Percentiles rank a stretch among this genome's conserved stretches.
Evolutionary conservation across 2,888 invertebrate genomes (phyloP).

Genomic region (Drosophila nr. perissopoda): DNA sequence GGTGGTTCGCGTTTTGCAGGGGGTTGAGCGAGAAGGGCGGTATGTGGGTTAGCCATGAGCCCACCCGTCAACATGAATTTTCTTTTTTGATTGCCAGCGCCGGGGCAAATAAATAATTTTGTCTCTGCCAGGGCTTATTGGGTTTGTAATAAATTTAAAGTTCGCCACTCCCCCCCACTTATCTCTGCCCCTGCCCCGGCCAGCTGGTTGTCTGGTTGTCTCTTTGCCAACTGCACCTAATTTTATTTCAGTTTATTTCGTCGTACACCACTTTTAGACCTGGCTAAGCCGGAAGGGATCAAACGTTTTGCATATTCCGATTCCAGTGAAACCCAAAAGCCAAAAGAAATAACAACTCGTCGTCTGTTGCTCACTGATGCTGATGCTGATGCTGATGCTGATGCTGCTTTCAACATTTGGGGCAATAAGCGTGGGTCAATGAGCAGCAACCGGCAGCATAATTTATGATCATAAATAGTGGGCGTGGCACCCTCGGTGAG

Average conservation of each 20-base stretch:
- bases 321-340: constrained; percentile 30
- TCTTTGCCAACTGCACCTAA: constrained; percentile 37
- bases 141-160: constrained; percentile 70
- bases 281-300: constrained; percentile 76
- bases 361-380: constrained; percentile 1
- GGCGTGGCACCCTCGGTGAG: constrained; percentile 29
- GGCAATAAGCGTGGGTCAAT: constrained; percentile 43
- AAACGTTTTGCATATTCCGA: constrained; percentile 69
- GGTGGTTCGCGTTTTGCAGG: background rate
- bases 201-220: constrained; percentile 16
- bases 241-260: constrained; percentile 64
- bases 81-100: constrained; percentile 48
- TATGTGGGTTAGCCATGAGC: constrained; percentile 4
- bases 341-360: constrained; percentile 32
- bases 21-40: too few relatives aligned
- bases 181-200: background rate
- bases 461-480: constrained; percentile 65
- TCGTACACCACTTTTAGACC: constrained; percentile 59
- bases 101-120: constrained; percentile 69
- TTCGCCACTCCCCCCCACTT: constrained; percentile 1
- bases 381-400: background rate
- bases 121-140: constrained; percentile 47
- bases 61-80: constrained; percentile 52
- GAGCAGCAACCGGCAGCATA: constrained; percentile 59
- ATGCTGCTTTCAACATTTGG: background rate